Conservation (phyloP, 2,888 invertebrate species). For the Hedychridium roseum region DNA sequence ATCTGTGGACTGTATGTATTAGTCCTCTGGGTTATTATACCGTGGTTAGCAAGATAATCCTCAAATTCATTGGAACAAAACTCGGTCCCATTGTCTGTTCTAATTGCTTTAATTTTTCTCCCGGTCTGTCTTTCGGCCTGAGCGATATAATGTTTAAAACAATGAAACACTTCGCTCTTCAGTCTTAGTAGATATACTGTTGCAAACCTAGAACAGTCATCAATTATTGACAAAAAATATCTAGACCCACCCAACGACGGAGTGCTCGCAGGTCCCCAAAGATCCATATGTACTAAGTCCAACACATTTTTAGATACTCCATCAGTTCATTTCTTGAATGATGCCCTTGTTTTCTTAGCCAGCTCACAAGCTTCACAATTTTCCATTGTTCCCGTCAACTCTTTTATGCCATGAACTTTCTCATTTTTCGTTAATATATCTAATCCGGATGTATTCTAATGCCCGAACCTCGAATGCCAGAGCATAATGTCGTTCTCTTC, state of each 20-base stretch:
- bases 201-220: conserved; percentile 39
- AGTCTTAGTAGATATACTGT: conserved; percentile 40
- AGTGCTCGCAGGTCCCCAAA: conserved; percentile 34
- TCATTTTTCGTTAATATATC: conserved; percentile 18
- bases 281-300: conserved; percentile 35
- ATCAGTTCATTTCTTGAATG: conserved; percentile 23
- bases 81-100: conserved; percentile 21
- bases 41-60: conserved; percentile 4
- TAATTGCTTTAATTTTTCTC: conserved; percentile 8
- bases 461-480: conserved; percentile 37
- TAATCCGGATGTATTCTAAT: conserved; percentile 30
- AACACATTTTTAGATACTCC: conserved; percentile 23
- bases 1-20: conserved; percentile 20
- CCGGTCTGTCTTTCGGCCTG: conserved; percentile 11
- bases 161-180: conserved; percentile 15
- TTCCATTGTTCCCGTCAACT: conserved; percentile 18
- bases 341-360: conserved; percentile 28
- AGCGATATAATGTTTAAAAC: conserved; percentile 11
- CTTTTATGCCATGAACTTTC: conserved; percentile 20
- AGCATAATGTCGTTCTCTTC: conserved; percentile 3
- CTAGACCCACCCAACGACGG: conserved; percentile 34
- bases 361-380: conserved; percentile 33
- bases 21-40: conserved; percentile 14
- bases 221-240: conserved; percentile 41
- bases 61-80: conserved; percentile 10